Evolutionary conservation across 2,888 invertebrate genomes (phyloP), one percentile per base, ranked within the genome.

Genomic region (Chironomus tentans): DNA sequence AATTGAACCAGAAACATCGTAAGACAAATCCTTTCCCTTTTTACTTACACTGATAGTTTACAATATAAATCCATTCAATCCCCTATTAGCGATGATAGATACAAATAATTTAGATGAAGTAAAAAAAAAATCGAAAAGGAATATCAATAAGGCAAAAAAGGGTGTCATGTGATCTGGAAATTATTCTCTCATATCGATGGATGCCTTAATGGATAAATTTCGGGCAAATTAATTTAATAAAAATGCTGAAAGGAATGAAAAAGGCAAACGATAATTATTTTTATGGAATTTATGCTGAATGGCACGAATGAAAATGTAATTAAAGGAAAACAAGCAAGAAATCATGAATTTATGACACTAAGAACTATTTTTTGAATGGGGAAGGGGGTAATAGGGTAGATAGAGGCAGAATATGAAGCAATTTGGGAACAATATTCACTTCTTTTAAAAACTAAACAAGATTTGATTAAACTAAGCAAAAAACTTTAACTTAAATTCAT

Each of bases 141-240:
- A 38, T 38, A 38, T 38, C 38, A 38, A 38, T 38, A 38, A 38
- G 38, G 38, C 38, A 65, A 24, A 65, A 13, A 46, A 72, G 72
- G 72, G 72, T 72, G 72, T 62, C n/a, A 62, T 72, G 38, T 72
- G 72, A 72, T 72, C 38, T 50, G 72, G 72, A 72, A 72, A 72
- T 72, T 72, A 72, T 62, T 72, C 46, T 71, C 56, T 56, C 12
- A 10, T 24, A 46, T 47, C 21, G 7, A 48, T 7, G 15, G 18
- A 69, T 38, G 13, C 48, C n/a, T 24, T 50, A 24, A 70, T 70
- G 24, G 70, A 70, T 18, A 56, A 56, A 56, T 22, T 22, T 50
- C 50, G 10, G 12, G 47, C 56, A 50, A 62, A 62, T 46, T 72
- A 72, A 72, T 72, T 72, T 72, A 72, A 72, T 72, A 72, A 72